Conservation (phyloP, 2,113 vertebrate species). For the Melanostigma gelatinosum region DNA sequence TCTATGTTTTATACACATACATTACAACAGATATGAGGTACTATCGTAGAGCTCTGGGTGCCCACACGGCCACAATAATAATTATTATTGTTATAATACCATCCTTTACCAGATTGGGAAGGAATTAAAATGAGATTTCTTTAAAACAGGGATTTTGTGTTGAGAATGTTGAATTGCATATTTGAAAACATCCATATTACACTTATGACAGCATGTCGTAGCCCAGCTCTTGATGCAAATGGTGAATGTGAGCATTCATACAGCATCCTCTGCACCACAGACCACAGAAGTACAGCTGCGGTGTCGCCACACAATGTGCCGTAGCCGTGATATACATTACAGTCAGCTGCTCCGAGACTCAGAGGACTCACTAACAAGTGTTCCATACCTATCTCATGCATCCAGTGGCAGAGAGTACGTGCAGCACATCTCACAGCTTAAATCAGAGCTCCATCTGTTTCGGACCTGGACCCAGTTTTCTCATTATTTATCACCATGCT, state of each 20-base stretch:
- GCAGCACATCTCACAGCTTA: neutral
- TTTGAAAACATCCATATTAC: neutral
- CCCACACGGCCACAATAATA: too few relatives aligned
- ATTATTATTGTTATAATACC: too few relatives aligned
- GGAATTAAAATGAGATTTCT: neutral
- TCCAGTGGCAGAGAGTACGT: neutral
- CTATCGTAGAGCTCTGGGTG: too few relatives aligned
- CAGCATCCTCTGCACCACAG: neutral
- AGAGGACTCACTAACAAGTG: slow-evolving; percentile 7
- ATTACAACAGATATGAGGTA: too few relatives aligned
- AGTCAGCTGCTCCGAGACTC: neutral
- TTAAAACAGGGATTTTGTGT: neutral
- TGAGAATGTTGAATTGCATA: neutral
- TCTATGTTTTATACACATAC: too few relatives aligned
- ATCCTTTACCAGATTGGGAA: too few relatives aligned
- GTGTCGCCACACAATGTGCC: neutral
- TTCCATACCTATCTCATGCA: neutral
- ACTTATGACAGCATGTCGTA: neutral
- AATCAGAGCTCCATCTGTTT: neutral
- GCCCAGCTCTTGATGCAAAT: slow-evolving; percentile 21
- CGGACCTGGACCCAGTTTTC: neutral
- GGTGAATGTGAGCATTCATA: slow-evolving; percentile 4
- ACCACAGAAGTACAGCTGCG: slow-evolving; percentile 16
- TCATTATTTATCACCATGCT: neutral
- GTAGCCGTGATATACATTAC: slow-evolving; percentile 17